A percentile compares a stretch with the other conserved stretches of the same genome.
phyloP scores from a whole-genome alignment of 2,888 invertebrate genomes.

The Trypoxylon attenuatum region DNA sequence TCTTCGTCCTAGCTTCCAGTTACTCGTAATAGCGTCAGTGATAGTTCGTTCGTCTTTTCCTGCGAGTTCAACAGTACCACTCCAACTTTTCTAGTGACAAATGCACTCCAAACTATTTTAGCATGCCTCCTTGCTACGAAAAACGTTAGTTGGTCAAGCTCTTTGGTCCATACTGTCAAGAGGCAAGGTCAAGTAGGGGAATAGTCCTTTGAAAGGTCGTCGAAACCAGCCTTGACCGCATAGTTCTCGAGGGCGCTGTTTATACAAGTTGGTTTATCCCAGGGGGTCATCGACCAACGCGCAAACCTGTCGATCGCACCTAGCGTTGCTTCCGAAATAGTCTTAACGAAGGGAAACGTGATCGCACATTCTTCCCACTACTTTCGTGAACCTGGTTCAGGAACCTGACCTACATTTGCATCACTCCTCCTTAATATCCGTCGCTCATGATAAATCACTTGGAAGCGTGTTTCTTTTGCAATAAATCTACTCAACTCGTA shows the following conservation, averaged over 20 bases:
- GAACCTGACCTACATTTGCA: no score
- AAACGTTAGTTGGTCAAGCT: no score
- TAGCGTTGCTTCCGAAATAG: not conserved
- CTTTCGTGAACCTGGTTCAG: no score
- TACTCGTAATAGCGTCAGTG: not conserved
- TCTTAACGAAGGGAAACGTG: conserved; percentile 46
- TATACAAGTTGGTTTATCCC: not conserved
- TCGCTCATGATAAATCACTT: no score
- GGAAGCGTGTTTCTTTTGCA: no score
- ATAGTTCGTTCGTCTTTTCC: not conserved
- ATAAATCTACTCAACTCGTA: no score
- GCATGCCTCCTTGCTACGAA: no score
- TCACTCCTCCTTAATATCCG: no score
- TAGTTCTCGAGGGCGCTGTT: conserved; percentile 43
- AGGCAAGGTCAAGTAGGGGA: not conserved
- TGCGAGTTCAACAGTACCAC: not conserved
- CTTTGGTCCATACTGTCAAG: no score
- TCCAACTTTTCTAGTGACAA: no score
- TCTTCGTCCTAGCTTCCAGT: not conserved
- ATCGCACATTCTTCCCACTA: conserved; percentile 6
- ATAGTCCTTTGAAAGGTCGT: not conserved
- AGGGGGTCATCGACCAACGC: conserved; percentile 23
- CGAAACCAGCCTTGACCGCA: conserved; percentile 47
- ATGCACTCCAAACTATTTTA: no score
- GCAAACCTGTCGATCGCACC: conserved; percentile 3